phyloP scores from a whole-genome alignment of 2,888 invertebrate species.

The Deilephila elpenor region DNA sequence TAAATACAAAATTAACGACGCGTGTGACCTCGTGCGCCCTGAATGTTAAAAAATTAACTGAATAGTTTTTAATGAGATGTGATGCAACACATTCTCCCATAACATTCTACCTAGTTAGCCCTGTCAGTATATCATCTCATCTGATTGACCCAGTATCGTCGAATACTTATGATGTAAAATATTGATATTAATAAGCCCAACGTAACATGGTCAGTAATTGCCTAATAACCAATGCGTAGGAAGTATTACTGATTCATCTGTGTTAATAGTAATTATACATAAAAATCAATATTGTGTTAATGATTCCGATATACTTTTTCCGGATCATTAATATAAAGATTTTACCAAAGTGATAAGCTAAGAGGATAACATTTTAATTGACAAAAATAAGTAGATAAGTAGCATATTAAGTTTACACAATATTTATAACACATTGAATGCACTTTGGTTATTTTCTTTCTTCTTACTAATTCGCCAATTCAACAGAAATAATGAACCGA shows the following conservation, averaged over 20 bases:
- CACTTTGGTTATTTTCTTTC: too few species aligned
- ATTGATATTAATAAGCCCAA: neutral
- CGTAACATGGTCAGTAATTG: neutral
- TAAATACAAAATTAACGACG: constrained; percentile 16
- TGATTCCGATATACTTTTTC: too few species aligned
- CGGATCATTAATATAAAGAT: too few species aligned
- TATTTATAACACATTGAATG: too few species aligned
- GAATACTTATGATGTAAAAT: neutral
- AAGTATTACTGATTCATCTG: neutral
- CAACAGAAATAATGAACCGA: too few species aligned
- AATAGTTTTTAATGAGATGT: constrained; percentile 27
- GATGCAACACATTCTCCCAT: constrained; percentile 28
- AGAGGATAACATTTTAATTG: too few species aligned
- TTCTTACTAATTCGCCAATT: too few species aligned
- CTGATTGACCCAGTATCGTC: neutral
- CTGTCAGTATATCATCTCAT: constrained; percentile 8
- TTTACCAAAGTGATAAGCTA: too few species aligned
- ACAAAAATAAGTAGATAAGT: too few species aligned
- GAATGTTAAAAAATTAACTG: constrained; percentile 9
- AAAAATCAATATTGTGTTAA: too few species aligned
- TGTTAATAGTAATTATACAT: neutral
- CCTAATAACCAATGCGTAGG: constrained; percentile 19
- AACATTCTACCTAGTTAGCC: neutral
- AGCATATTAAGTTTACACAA: too few species aligned
- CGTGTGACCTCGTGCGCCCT: constrained; percentile 1